Conservation (phyloP, 92 coral and sea anemone species). For the Parazoanthus atlanticus region DNA sequence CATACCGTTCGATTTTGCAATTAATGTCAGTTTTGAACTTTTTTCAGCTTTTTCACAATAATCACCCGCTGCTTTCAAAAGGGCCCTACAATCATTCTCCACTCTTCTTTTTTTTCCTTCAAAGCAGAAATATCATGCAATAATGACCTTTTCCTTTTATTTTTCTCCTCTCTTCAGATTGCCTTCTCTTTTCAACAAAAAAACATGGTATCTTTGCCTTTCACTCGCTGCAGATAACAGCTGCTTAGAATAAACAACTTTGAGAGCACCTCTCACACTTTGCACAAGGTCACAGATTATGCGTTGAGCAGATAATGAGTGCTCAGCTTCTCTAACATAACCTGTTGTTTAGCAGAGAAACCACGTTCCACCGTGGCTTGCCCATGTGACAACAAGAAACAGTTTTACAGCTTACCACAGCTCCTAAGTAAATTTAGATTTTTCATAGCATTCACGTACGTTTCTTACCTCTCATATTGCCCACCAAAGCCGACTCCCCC, state of each 20-base stretch:
- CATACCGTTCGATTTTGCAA: conserved; percentile 34
- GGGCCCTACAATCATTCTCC: conserved; percentile 22
- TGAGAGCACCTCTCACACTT: conserved; percentile 10
- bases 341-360: no score
- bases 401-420: no score
- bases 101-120: conserved; percentile 37
- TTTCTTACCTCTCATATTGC: conserved; percentile 50
- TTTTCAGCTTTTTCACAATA: background rate
- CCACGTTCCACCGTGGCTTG: conserved; percentile 3
- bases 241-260: no score
- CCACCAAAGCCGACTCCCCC: background rate
- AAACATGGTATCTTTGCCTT: no score
- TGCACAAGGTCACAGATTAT: no score
- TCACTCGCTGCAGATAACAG: no score
- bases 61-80: conserved; percentile 6
- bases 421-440: conserved; percentile 19
- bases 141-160: background rate
- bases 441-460: conserved; percentile 16
- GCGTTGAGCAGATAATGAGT: no score
- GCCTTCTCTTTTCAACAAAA: no score
- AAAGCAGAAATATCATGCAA: conserved; percentile 33
- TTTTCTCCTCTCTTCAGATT: no score
- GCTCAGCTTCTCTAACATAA: no score
- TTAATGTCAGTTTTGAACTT: background rate
- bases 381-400: conserved; percentile 12